A percentile compares a stretch with the other conserved stretches of the same genome.
phyloP scores from a whole-genome alignment of 2,888 invertebrate genomes.

The Proisotoma minuta region DNA sequence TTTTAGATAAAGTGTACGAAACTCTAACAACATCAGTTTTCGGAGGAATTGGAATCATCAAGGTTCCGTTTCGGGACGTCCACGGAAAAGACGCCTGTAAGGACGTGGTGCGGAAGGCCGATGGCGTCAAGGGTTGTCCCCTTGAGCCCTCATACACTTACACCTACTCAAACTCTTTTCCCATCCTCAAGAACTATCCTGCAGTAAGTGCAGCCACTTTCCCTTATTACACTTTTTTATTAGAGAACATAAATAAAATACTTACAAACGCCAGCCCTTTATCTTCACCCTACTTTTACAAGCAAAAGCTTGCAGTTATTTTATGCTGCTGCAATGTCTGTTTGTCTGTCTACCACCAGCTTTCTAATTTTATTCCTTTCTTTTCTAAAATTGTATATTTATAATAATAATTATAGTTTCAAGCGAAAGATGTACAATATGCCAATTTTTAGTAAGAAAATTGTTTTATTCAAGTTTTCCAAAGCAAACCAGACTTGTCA shows the following conservation, averaged over 20 bases:
- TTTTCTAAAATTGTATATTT: no score
- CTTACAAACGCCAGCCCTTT: constrained; percentile 15
- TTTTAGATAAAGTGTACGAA: constrained; percentile 42
- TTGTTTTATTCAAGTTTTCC: no score
- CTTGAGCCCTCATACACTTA: constrained; percentile 38
- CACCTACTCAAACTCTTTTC: constrained; percentile 47
- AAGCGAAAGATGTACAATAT: no score
- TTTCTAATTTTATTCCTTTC: no score
- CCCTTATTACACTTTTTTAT: constrained; percentile 26
- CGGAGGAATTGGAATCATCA: constrained; percentile 47
- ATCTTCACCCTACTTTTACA: no score
- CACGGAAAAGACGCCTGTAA: constrained; percentile 46
- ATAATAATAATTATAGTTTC: no score
- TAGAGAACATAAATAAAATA: constrained; percentile 34
- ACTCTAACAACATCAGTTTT: constrained; percentile 46
- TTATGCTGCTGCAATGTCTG: no score
- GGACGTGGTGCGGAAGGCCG: constrained; percentile 37
- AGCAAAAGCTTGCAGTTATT: no score
- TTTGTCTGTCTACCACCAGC: no score
- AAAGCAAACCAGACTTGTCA: no score
- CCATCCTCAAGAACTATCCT: constrained; percentile 46
- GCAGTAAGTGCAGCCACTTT: constrained; percentile 37
- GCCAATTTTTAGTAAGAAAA: no score
- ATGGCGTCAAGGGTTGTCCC: constrained; percentile 43
- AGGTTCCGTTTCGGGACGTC: constrained; percentile 47